phyloP scores from a whole-genome alignment of 2,797 vertebrate species.

The Vespertilio murinus region DNA sequence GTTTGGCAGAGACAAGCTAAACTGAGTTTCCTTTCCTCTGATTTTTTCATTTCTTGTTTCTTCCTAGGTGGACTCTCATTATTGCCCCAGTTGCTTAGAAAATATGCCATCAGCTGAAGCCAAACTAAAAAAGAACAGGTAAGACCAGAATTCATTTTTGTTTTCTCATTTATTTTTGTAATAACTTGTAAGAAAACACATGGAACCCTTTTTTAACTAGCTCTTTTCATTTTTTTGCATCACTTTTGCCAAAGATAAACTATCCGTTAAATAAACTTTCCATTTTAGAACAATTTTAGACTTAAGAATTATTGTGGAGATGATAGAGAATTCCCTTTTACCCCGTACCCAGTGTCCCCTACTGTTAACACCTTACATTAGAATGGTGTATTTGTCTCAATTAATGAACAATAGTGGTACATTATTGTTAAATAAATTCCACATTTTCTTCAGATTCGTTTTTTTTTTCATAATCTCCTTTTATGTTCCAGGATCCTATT shows the following conservation, averaged over 20 bases:
- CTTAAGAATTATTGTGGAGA: conserved; percentile 39
- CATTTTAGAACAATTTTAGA: conserved; percentile 31
- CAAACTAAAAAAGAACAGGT: conserved; percentile 99
- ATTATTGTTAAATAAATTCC: conserved; percentile 16
- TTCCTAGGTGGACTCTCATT: conserved; percentile 97
- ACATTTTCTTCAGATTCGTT: conserved; percentile 18
- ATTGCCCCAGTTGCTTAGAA: conserved; percentile 98
- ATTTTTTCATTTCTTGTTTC: conserved; percentile 33
- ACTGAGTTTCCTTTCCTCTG: conserved; percentile 19
- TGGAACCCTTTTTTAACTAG: neutral
- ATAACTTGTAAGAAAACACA: conserved; percentile 27
- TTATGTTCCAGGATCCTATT: neutral
- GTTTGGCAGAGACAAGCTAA: neutral
- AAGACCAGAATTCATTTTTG: conserved; percentile 34
- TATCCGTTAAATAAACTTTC: neutral
- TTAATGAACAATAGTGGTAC: neutral
- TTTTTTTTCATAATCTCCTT: neutral
- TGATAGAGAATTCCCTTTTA: neutral
- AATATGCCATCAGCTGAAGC: conserved; percentile 99
- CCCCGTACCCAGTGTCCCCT: neutral
- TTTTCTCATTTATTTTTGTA: conserved; percentile 37
- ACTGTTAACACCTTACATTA: neutral
- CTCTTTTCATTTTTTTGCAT: neutral
- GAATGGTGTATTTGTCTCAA: neutral
- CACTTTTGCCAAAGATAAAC: neutral